Evolutionary conservation across 1,140 invertebrate species (phyloP), one percentile per base, ranked within the genome.

Genomic region (Drosophila seguyi): DNA sequence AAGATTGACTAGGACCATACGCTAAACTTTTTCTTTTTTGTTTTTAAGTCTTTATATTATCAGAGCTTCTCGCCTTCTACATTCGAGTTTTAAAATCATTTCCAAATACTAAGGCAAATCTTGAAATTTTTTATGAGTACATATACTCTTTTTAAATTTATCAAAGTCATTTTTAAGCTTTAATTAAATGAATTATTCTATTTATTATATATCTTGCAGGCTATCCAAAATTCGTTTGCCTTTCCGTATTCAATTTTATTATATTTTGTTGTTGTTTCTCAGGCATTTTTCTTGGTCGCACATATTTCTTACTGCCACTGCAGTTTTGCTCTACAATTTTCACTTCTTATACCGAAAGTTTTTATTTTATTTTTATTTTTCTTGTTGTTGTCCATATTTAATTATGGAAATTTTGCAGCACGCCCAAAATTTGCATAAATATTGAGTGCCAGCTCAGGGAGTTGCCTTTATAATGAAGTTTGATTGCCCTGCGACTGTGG

Each of bases 371-470:
- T 18, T 42, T 60, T 25, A 50, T 63, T 55, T 60, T 50, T 59
- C 58, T 71, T 60, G 59, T 71, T 68, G 45, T 74, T 78, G 38
- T 29, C 62, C 36, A 56, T 55, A 90, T 88, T 90, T 90, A 88
- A 88, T 88, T 88, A 88, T 88, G 78, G 63, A 90, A 85, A 90
- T 81, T 81, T 79, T 69, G 69, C 56, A 59, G 67, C 72, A 69
- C 38, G 25, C 29, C 57, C 45, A 47, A 66, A 71, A 88, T 87
- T 86, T 86, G 48, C 83, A 86, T 86, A 79, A 87, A 87, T 87
- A 87, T 86, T 87, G 79, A 83, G 83, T 76, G 57, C n/a, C 66
- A 52, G 39, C 55, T 58, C 47, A 45, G 63, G 75, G 68, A 85
- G 79, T 68, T 81, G 60, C 55, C 58, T 27, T 66, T 61, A 59